These are phyloP conservation scores for Rhabdomys pumilio DNA, from an alignment of 2,797 vertebrate genomes.

Conservation along the genomic window DNA sequence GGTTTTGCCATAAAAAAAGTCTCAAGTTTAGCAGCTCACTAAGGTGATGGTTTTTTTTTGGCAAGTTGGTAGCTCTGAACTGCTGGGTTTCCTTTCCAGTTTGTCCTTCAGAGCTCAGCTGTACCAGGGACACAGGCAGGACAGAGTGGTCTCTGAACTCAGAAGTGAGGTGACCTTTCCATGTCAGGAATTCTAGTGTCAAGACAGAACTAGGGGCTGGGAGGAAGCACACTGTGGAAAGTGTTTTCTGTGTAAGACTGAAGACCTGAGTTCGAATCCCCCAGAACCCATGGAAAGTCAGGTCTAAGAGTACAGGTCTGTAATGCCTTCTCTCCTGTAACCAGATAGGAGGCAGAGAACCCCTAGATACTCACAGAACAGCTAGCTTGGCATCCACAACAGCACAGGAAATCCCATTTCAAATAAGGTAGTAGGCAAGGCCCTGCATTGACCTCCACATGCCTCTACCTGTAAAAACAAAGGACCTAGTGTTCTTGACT, in stretches of 20 bases:
- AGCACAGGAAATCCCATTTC: background rate
- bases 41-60: background rate
- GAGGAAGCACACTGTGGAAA: background rate
- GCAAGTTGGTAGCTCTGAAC: too few species aligned
- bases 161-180: constrained; percentile 13
- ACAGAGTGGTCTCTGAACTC: background rate
- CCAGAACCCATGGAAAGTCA: background rate
- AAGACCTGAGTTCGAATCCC: background rate
- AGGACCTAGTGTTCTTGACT: background rate
- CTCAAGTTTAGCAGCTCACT: background rate
- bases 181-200: background rate
- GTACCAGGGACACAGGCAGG: background rate
- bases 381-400: background rate
- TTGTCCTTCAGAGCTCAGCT: background rate
- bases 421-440: background rate
- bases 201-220: background rate
- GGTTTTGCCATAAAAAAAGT: background rate
- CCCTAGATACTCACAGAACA: background rate
- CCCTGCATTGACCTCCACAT: background rate
- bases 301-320: background rate
- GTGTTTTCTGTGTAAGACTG: background rate
- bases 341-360: background rate
- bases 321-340: background rate
- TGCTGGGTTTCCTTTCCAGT: background rate
- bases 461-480: background rate